Base-by-base conservation (phyloP, 2,113 vertebrate genomes). In the Scomber japonicus region DNA sequence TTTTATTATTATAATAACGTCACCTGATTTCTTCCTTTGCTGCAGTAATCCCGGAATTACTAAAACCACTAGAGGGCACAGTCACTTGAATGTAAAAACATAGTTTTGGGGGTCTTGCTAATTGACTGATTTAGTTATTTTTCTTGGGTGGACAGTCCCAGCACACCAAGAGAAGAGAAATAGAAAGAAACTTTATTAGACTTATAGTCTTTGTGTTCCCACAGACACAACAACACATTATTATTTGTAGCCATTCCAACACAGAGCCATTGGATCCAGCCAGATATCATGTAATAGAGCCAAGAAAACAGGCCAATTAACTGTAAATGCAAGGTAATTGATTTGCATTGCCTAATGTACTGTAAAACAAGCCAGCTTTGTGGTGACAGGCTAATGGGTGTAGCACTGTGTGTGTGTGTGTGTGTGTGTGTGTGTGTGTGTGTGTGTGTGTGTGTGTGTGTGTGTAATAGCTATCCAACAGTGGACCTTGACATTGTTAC, bases 341-440 rank as follows among this genome's bases (percentile, higher is more conserved):
- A 85, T 83, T 82, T 53, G 44, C 12, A 3, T 44, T 66, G 83
- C 72, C 68, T 80, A 54, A 74, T 71, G 57, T 65, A 65, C 72
- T 82, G 81, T 77, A 87, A 78, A 79, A 82, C 59, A 68, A 60
- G 68, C 70, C 60, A 68, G 59, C 59, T 60, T 70, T 63, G 71
- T 80, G 68, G 73, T 87, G 72, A 86, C 63, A 65, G 53, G 62
- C 64, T 84, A 86, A 86, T 82, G 83, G 86, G 63, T 56, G 69
- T 17, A 46, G 59, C 55, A n/a, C 24, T 74, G 21, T 19, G 40
- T 72, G 49, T 46, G 66, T 75, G 46, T 17, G 13, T 15, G 30
- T 7, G 0, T n/a, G 8, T 49, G 30, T 74, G n/a, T 54, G 57
- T 71, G 66, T 55, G 57, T 40, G 35, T 40, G 6, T 40, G 35